Conservation (phyloP, 2,113 vertebrate species). For the Gobius niger region DNA sequence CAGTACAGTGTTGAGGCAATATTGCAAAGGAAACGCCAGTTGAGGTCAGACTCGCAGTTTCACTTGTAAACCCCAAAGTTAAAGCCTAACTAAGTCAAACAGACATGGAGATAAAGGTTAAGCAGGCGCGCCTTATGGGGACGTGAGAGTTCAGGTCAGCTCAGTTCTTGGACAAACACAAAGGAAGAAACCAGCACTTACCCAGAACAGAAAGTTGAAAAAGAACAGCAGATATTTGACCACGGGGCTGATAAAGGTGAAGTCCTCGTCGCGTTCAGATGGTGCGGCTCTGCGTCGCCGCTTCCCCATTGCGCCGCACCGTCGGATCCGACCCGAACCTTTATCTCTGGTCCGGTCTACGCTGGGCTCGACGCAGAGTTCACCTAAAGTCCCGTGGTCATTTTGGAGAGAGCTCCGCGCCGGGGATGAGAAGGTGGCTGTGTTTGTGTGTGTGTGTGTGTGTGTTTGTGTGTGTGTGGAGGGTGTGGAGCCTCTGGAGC, state of each 20-base stretch:
- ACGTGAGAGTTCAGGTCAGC: not conserved
- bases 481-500: not conserved
- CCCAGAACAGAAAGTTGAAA: constrained; percentile 93
- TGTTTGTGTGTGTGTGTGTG: not conserved
- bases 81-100: not conserved
- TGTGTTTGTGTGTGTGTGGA: not conserved
- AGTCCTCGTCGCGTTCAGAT: constrained; percentile 71
- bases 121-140: not conserved
- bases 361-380: not conserved
- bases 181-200: constrained; percentile 71
- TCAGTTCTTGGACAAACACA: not conserved
- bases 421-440: too few species aligned
- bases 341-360: too few species aligned
- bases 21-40: too few species aligned
- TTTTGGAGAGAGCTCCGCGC: not conserved
- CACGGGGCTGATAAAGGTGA: constrained; percentile 82
- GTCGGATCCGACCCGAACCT: not conserved
- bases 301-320: constrained; percentile 65
- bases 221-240: constrained; percentile 91
- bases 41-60: not conserved
- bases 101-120: not conserved
- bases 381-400: not conserved
- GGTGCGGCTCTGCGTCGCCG: constrained; percentile 53
- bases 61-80: not conserved
- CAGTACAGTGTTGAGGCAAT: too few species aligned